Percentiles rank a stretch among this genome's conserved stretches.
phyloP scores from a whole-genome alignment of 2,888 invertebrate species.

The Calephelis perditalis region DNA sequence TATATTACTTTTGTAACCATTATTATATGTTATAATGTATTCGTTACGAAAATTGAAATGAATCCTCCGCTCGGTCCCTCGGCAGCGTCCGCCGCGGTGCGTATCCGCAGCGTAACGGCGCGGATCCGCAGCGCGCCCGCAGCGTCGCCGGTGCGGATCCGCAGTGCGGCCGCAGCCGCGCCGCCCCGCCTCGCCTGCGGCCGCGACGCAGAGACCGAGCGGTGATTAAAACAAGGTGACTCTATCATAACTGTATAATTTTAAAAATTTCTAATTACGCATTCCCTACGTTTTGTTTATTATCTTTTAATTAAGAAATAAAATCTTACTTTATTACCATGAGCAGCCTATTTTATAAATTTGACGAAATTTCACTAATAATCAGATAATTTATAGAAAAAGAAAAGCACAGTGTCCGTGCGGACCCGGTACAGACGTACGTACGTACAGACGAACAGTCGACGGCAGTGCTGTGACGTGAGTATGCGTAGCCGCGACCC shows the following conservation, averaged over 20 bases:
- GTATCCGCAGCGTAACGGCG: slow-evolving; percentile 14
- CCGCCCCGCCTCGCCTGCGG: slow-evolving; percentile 20
- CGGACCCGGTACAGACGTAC: slow-evolving; percentile 15
- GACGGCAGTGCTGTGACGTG: slow-evolving; percentile 39
- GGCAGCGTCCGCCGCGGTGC: slow-evolving; percentile 16
- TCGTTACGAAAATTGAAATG: slow-evolving; percentile 72
- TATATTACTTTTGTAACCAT: slow-evolving; percentile 78
- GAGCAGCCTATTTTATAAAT: slow-evolving; percentile 77
- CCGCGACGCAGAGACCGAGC: slow-evolving; percentile 43
- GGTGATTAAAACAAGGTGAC: slow-evolving; percentile 61
- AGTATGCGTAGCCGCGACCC: slow-evolving; percentile 20
- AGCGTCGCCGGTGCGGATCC: slow-evolving; percentile 38
- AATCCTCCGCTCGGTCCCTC: slow-evolving; percentile 46
- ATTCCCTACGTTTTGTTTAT: slow-evolving; percentile 76
- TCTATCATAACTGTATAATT: slow-evolving; percentile 77
- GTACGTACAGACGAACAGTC: slow-evolving; percentile 28
- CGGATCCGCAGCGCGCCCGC: slow-evolving; percentile 24
- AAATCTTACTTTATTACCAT: slow-evolving; percentile 76
- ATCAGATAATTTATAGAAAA: slow-evolving; percentile 68
- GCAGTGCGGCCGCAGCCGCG: slow-evolving; percentile 23
- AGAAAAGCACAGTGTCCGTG: slow-evolving; percentile 62
- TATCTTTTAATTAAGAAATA: slow-evolving; percentile 77
- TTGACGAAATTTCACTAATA: slow-evolving; percentile 71
- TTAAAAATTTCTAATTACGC: slow-evolving; percentile 78
- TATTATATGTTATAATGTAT: slow-evolving; percentile 77